Evolutionary conservation across 2,888 invertebrate species (phyloP).

Genomic region (Pachliopta kotzebuea): DNA sequence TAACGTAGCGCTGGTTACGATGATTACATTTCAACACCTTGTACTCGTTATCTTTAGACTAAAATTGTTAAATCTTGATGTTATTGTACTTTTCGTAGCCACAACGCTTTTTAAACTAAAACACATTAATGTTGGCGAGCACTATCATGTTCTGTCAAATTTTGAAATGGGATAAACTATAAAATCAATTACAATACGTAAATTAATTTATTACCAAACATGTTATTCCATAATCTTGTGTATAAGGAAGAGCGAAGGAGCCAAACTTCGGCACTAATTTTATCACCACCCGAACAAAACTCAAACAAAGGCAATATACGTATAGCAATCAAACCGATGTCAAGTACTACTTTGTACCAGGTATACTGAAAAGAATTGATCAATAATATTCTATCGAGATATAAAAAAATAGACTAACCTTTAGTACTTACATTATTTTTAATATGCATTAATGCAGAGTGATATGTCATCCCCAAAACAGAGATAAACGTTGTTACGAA

Average conservation of each 20-base stretch:
- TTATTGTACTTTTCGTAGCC: no score
- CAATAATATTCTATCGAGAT: neutral
- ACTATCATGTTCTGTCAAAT: neutral
- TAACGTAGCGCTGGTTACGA: no score
- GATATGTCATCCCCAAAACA: slow-evolving; percentile 45
- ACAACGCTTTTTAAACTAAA: no score
- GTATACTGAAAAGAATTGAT: slow-evolving; percentile 10
- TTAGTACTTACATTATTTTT: slow-evolving; percentile 44
- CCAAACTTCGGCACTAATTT: slow-evolving; percentile 30
- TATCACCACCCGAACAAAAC: slow-evolving; percentile 20
- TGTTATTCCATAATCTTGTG: slow-evolving; percentile 31
- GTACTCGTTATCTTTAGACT: no score
- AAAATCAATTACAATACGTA: neutral
- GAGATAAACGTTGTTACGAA: slow-evolving; percentile 48
- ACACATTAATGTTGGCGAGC: no score
- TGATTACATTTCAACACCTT: no score
- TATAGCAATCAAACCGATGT: neutral
- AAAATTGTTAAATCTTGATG: no score
- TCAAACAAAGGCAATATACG: neutral
- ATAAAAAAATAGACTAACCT: neutral
- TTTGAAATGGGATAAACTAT: neutral
- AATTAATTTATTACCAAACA: slow-evolving; percentile 29
- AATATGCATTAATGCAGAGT: slow-evolving; percentile 44
- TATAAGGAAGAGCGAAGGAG: slow-evolving; percentile 30
- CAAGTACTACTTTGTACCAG: neutral